Percentiles rank a stretch among this genome's conserved stretches.
Evolutionary conservation across 2,888 invertebrate species (phyloP).

Genomic region (Pyrrhia umbra): DNA sequence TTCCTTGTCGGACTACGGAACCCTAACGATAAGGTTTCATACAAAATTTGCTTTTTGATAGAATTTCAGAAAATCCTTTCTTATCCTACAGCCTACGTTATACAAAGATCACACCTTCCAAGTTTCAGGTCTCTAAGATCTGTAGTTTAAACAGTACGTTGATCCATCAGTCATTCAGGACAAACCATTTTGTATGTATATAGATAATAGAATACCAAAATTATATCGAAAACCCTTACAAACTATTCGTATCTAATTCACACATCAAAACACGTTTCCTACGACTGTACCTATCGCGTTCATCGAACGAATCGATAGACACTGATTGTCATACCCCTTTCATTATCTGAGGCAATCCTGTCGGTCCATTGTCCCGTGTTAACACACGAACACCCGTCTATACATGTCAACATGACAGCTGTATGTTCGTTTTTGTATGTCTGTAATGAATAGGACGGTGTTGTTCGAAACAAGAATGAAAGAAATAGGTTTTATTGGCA

Average conservation of each 20-base stretch:
- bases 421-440: constrained; percentile 25
- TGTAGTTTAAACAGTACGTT: too few species aligned
- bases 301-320: constrained; percentile 65
- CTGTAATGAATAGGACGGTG: background rate
- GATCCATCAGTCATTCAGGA: too few species aligned
- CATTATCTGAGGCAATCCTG: constrained; percentile 64
- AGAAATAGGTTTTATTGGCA: background rate
- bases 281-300: constrained; percentile 50
- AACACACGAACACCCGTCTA: constrained; percentile 34
- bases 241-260: background rate
- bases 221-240: background rate
- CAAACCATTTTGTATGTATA: too few species aligned
- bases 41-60: too few species aligned
- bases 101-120: too few species aligned
- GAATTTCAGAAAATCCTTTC: too few species aligned
- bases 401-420: constrained; percentile 4
- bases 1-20: too few species aligned
- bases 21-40: too few species aligned
- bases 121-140: too few species aligned
- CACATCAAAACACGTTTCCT: constrained; percentile 2
- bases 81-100: too few species aligned
- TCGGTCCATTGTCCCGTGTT: constrained; percentile 57
- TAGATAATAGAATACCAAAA: too few species aligned
- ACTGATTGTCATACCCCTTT: constrained; percentile 71
- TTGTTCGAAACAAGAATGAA: background rate